Percentiles rank a stretch among this genome's conserved stretches.
Conservation (phyloP, 2,888 invertebrate genomes). For the Drosophila conformis region DNA sequence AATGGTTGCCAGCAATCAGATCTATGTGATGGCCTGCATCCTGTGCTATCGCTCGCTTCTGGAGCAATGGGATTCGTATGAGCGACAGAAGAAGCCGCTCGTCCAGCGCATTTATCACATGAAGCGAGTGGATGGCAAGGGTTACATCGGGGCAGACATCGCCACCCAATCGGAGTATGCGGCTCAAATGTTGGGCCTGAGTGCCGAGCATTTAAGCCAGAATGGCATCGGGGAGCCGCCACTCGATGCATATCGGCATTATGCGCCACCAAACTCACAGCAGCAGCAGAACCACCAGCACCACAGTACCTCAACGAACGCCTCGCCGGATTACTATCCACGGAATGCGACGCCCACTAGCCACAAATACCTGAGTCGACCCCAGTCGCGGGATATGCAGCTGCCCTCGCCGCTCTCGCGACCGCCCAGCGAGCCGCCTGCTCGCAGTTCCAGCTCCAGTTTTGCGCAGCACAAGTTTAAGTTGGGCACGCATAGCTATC, state of each 20-base stretch:
- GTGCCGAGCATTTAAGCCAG: conserved; percentile 86
- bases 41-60: conserved; percentile 94
- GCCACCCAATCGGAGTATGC: conserved; percentile 96
- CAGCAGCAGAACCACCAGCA: conserved; percentile 50
- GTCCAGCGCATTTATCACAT: conserved; percentile 96
- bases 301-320: conserved; percentile 79
- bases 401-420: conserved; percentile 74
- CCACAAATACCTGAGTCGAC: conserved; percentile 80
- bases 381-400: conserved; percentile 82
- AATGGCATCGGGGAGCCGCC: conserved; percentile 65
- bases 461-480: conserved; percentile 85
- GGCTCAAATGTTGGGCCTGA: conserved; percentile 93
- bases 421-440: conserved; percentile 72
- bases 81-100: conserved; percentile 93
- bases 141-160: conserved; percentile 95
- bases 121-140: conserved; percentile 95
- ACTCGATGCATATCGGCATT: conserved; percentile 72
- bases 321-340: conserved; percentile 82
- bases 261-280: conserved; percentile 43
- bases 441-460: conserved; percentile 75
- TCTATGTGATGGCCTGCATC: conserved; percentile 90
- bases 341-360: conserved; percentile 78
- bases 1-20: conserved; percentile 83
- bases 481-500: conserved; percentile 74
- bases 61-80: conserved; percentile 97